Evolutionary conservation across 1,140 invertebrate species (phyloP), one percentile per base, ranked within the genome.

Genomic region (Chrysoperla carnea): DNA sequence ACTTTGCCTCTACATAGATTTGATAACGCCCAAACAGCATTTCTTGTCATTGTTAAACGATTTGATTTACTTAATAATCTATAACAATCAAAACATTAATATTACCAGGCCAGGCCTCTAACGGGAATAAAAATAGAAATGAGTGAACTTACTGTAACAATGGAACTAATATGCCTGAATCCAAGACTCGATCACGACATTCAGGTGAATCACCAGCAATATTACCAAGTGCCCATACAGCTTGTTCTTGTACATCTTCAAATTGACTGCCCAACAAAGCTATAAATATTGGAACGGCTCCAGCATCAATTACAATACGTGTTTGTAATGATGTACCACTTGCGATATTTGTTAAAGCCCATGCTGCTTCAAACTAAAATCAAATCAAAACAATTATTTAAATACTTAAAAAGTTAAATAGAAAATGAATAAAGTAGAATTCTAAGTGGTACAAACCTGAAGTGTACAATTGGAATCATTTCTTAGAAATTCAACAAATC

Each of bases 311-410:
- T 1, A 98, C 92, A 52, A 88, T 81, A 43, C 79, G 72, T 4
- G 93, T 97, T 64, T 97, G 92, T 44, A 79, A 69, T 12, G 89
- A 92, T 14, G 89, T 94, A n/a, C 93, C 93, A 4, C 89, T 94
- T 3, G 92, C 93, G 52, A 98, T 94, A 63, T 98, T 98, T 40
- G 93, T 98, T 46, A 98, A 62, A 38, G 91, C 90, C 93, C 93
- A 98, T 37, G 93, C 91, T 43, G 93, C 91, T 70, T 98, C 93
- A 69, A 97, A 98, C 84, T 96, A 62, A 29, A 69, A 62, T 47
- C 46, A 46, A 47, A 49, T 52, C 29, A 47, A 31, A 33, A 38
- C 7, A 17, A 11, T 40, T 44, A 1, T 41, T 36, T 49, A 36
- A 15, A 45, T 35, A 42, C 31, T n/a, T n/a, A n/a, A n/a, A n/a